Conservation (phyloP, 30 jellyfish, hydroid and myxozoan genomes). For the Mastigias papua region DNA sequence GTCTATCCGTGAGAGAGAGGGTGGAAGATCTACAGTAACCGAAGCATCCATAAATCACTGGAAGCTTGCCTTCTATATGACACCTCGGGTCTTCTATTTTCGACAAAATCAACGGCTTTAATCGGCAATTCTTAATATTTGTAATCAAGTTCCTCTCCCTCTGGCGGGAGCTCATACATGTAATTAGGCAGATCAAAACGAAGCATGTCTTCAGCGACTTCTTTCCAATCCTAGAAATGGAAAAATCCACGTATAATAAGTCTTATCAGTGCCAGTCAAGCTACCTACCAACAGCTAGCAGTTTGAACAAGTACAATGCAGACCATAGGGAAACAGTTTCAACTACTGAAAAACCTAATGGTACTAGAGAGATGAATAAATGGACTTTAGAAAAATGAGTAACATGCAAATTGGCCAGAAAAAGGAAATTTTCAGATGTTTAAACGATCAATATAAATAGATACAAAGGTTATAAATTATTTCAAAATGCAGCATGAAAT, state of each 20-base stretch:
- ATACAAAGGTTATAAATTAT: no score
- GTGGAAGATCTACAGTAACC: slow-evolving; percentile 72
- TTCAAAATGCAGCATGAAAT: no score
- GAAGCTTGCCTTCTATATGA: slow-evolving; percentile 61
- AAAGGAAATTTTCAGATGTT: no score
- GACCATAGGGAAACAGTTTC: no score
- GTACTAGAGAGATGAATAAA: no score
- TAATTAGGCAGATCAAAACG: slow-evolving; percentile 75
- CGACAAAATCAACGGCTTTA: slow-evolving; percentile 28
- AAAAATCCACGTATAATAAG: slow-evolving; percentile 16
- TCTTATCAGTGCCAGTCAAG: not conserved
- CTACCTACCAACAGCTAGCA: no score
- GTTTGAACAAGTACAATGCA: no score
- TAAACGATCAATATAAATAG: no score
- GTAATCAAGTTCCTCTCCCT: slow-evolving; percentile 50
- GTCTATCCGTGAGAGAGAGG: slow-evolving; percentile 57
- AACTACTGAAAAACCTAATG: no score
- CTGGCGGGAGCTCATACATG: slow-evolving; percentile 50
- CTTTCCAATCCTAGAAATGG: slow-evolving; percentile 68
- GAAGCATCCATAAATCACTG: slow-evolving; percentile 60
- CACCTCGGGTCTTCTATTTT: slow-evolving; percentile 56
- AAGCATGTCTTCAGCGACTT: slow-evolving; percentile 63
- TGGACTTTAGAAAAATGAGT: no score
- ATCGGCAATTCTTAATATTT: slow-evolving; percentile 35
- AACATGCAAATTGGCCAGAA: no score